Base-by-base conservation (phyloP, 2,113 vertebrate genomes). In the Anas platyrhynchos region DNA sequence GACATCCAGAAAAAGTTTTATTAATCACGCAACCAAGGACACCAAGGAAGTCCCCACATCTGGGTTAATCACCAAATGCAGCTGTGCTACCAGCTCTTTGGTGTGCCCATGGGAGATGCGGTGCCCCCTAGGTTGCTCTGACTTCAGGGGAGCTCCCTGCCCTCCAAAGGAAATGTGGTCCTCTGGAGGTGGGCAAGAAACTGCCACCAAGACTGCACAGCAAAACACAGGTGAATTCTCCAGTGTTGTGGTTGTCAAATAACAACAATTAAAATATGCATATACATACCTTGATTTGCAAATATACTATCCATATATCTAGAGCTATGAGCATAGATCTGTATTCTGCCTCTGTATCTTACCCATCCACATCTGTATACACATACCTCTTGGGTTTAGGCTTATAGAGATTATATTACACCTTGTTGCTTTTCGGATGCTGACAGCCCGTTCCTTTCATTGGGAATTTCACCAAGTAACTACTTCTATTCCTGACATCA, bases 31-130 rank as follows among this genome's bases (percentile, higher is more conserved):
- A 77, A 4, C 41, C 1, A 6, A 66, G n/a, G 26, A 27, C 59
- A 20, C 36, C 7, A 14, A 59, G 34, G 15, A 73, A 27, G 27
- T 46, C 18, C 15, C 27, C 1, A 1, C 7, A 13, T 7, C 11
- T 16, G 20, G 13, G 11, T 73, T 73, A 73, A n/a, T 52, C 29
- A 13, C 38, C 10, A 50, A 10, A 52, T 16, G 52, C 65, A 73
- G 31, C 27, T 0, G 1, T 32, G 4, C 17, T 29, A 31, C 16
- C 18, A 46, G 27, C 6, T 38, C 38, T 31, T 68, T 0, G 3
- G 23, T 38, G 8, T 25, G 8, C 23, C 16, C 41, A 18, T 29
- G 55, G 56, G 25, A 69, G 46, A 56, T 1, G 2, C 11, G 15
- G n/a, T 83, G 46, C 17, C 16, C 34, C 41, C 34, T 34, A 44